phyloP scores from a whole-genome alignment of 2,113 vertebrate species.

The Rhinichthys klamathensis region DNA sequence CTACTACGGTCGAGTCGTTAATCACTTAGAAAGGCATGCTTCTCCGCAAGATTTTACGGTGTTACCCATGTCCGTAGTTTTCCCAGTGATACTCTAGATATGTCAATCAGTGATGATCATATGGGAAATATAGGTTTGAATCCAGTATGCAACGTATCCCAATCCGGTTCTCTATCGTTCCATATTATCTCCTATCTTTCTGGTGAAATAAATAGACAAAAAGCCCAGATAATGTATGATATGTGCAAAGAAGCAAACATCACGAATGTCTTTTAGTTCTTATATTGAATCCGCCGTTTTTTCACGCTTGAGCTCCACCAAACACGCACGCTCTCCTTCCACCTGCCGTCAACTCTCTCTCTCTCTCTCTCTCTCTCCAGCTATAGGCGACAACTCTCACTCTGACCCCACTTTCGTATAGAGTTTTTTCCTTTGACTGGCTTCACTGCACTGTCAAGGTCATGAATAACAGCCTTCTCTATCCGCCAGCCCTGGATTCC shows the following conservation, averaged over 20 bases:
- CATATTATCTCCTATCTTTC: neutral
- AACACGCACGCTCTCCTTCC: neutral
- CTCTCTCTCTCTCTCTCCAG: neutral
- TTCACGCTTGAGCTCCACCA: neutral
- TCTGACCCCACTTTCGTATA: constrained; percentile 11
- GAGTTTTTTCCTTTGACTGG: neutral
- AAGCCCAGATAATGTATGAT: neutral
- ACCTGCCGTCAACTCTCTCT: neutral
- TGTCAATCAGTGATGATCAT: neutral
- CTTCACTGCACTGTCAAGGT: neutral
- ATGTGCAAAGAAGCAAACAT: neutral
- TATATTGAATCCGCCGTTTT: neutral
- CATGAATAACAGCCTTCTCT: constrained; percentile 37
- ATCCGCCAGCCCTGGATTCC: neutral
- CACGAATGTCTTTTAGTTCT: neutral
- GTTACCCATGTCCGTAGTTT: neutral
- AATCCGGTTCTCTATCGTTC: neutral
- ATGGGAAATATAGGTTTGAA: neutral
- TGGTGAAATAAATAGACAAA: neutral
- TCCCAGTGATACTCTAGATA: neutral
- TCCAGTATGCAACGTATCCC: neutral
- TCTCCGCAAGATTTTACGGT: neutral
- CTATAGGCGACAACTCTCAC: constrained; percentile 3
- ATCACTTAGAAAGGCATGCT: neutral
- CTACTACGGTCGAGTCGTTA: too few relatives aligned